Percentiles rank a stretch among this genome's conserved stretches.
Evolutionary conservation across 2,113 vertebrate genomes (phyloP).

Genomic region (Microtus oregoni): DNA sequence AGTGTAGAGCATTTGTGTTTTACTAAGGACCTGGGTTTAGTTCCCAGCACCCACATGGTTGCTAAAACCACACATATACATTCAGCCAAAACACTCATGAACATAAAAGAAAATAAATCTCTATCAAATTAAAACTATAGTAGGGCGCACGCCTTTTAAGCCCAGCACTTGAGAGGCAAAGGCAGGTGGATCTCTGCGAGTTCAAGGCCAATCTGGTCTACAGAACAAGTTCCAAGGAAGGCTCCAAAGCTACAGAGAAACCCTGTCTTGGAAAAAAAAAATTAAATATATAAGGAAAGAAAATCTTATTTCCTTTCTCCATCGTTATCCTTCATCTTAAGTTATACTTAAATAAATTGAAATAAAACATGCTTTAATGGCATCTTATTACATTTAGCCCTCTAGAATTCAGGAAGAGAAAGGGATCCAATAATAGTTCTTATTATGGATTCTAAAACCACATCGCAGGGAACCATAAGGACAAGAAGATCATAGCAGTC

Average conservation of each 20-base stretch:
- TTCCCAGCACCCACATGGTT: neutral
- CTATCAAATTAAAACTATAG: neutral
- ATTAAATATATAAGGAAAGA: neutral
- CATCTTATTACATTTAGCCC: neutral
- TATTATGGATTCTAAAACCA: neutral
- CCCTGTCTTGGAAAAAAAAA: no score
- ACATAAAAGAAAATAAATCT: neutral
- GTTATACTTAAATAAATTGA: neutral
- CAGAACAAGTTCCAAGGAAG: no score
- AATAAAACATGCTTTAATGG: neutral
- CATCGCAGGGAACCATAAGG: neutral
- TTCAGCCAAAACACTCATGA: neutral
- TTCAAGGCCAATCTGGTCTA: no score
- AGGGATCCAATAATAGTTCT: neutral
- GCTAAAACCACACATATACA: neutral
- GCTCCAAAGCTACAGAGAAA: no score
- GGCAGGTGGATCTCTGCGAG: no score
- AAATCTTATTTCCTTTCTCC: neutral
- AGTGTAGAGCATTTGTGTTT: neutral
- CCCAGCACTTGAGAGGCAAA: no score
- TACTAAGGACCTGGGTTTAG: neutral
- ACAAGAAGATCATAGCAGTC: neutral
- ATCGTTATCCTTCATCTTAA: neutral
- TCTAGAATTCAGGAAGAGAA: neutral
- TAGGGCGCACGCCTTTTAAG: no score